Percentiles rank a stretch among this genome's conserved stretches.
Evolutionary conservation across 2,113 vertebrate species (phyloP).

Genomic region (Natator depressus): DNA sequence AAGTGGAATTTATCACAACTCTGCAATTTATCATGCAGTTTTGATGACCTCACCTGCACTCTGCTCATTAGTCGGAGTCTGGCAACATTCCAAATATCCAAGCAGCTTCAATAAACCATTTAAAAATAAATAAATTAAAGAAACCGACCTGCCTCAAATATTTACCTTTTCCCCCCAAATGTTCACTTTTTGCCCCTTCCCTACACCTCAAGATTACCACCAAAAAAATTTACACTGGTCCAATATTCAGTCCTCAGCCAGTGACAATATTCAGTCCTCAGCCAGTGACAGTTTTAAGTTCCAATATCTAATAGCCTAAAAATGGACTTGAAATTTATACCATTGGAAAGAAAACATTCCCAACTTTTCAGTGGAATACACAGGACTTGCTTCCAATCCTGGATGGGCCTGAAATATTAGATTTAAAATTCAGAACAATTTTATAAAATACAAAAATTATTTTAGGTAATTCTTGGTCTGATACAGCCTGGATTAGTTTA

Average conservation of each 20-base stretch:
- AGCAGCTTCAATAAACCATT: background rate
- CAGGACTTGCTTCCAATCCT: conserved; percentile 17
- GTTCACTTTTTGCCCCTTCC: background rate
- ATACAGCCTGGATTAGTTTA: conserved; percentile 29
- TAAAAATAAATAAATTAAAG: background rate
- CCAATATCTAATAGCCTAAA: background rate
- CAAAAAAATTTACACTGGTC: background rate
- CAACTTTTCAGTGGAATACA: background rate
- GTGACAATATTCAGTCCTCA: background rate
- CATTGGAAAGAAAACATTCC: background rate
- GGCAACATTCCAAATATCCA: background rate
- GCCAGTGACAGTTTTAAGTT: background rate
- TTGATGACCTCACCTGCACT: accelerated
- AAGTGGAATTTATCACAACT: background rate
- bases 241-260: background rate
- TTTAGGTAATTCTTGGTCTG: background rate
- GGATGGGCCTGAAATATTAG: background rate
- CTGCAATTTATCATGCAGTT: background rate
- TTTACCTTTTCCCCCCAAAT: background rate
- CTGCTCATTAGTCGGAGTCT: background rate
- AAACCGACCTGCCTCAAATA: background rate
- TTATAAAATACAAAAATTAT: conserved; percentile 7
- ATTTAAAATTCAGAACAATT: conserved; percentile 30
- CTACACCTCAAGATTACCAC: background rate
- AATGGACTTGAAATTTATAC: background rate